Evolutionary conservation across 2,888 invertebrate species (phyloP).

Genomic region (Mayetiola destructor): DNA sequence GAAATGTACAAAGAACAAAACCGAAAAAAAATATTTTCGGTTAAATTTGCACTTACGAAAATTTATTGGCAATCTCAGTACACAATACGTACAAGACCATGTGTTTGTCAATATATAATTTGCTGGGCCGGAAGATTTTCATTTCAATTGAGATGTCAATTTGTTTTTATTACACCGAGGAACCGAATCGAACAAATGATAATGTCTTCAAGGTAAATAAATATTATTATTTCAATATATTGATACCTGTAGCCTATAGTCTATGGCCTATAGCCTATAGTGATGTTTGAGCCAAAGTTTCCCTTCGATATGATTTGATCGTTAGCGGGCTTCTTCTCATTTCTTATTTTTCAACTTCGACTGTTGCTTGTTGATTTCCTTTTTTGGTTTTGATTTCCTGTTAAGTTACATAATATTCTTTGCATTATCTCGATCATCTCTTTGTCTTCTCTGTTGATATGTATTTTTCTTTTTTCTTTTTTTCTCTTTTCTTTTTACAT

Average conservation of each 20-base stretch:
- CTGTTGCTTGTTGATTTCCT: not conserved
- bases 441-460: not conserved
- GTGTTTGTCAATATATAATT: conserved; percentile 5
- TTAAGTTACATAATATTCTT: not conserved
- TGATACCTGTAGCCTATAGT: too few species aligned
- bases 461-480: not conserved
- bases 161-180: conserved; percentile 1
- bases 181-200: not conserved
- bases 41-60: conserved; percentile 9
- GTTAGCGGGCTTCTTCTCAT: not conserved
- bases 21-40: not conserved
- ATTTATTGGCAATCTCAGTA: conserved; percentile 13
- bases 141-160: conserved; percentile 11
- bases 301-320: not conserved
- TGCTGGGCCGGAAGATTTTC: conserved; percentile 12
- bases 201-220: not conserved
- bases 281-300: not conserved
- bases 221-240: too few species aligned
- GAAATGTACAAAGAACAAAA: not conserved
- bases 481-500: not conserved
- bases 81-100: too few species aligned
- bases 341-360: not conserved
- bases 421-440: not conserved
- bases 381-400: not conserved
- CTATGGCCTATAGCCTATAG: too few species aligned